Evolutionary conservation across 2,113 vertebrate genomes (phyloP), one percentile per base, ranked within the genome.

Genomic region (Psittacus erithacus): DNA sequence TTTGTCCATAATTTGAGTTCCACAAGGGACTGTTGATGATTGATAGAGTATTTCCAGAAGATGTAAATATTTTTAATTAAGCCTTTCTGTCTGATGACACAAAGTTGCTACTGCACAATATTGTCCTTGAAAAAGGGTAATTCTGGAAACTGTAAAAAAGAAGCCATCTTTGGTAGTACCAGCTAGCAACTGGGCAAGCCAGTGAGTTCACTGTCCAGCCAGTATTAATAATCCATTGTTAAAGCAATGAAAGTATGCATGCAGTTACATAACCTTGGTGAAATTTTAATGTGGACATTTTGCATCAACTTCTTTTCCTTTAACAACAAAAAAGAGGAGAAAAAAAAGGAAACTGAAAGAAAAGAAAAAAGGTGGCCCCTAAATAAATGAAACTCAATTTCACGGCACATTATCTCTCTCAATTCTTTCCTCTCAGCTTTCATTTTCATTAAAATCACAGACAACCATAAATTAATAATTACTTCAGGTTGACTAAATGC

Each of bases 391-490:
- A 99, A 99, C 98, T 99, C 99, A 99, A 99, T 99, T 99, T 99
- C 99, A 99, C 98, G 99, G 99, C 98, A 99, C 99, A 99, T 99
- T 99, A 99, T 99, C 99, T 99, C 98, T 98, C 98, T 99, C 99
- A 98, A 98, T 99, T 99, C 99, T 98, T 99, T 99, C 98, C 98
- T 99, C 99, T 98, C 98, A 99, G 98, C 98, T 99, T 99, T 99
- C 99, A 99, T 99, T 99, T 99, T 99, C 99, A 99, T 99, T 99
- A 99, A 99, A 99, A 99, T 99, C 98, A 99, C 98, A 99, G 99
- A 99, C 99, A 99, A 99, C 99, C 99, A 99, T 99, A 99, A 99
- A 99, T 99, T 99, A 99, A 99, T 99, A 99, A 99, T 99, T 99
- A 99, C 99, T 99, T 99, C 99, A 98, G 98, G 99, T 99, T 99